Base-by-base conservation (phyloP, 1,140 invertebrate genomes). In the Hypothenemus hampei region DNA sequence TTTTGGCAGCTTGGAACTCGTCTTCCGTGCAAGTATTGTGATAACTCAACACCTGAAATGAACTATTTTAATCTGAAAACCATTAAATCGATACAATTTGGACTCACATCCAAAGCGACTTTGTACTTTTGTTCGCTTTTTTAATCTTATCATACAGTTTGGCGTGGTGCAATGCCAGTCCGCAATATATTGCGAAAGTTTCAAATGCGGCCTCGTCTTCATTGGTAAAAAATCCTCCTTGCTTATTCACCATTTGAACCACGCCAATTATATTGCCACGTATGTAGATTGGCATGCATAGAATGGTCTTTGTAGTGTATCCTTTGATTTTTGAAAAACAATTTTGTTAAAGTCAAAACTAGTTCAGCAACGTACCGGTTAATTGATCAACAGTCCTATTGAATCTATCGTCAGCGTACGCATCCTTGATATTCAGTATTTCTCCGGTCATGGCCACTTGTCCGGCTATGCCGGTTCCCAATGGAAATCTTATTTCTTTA, bases 221-320 rank as follows among this genome's bases (percentile, higher is more conserved):
- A 58, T 80, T 81, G 10, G 78, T 86, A 66, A 91, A 91, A 18
- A 69, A 67, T 2, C 83, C 84, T 23, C 75, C 71, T 18, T 79
- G 72, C 70, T 91, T 91, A 67, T 91, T 91, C 0, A 91, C 86
- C 88, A 92, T 91, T 73, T 93, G 89, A 3, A 93, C 85, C 1
- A 93, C 88, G 6, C 88, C 89, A 21, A 69, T 69, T 7, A 89
- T 80, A 57, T 76, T 77, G 13, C 81, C 81, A 54, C 85, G 73
- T 39, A 89, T 89, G 67, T 85, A 82, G 39, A 93, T 87, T 0
- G 89, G 89, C 88, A 92, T 91, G 67, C 89, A 91, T 0, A 93
- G 75, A 29, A 92, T 89, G 10, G 80, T 82, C 60, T 78, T 77
- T 3, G 87, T 91, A 56, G 76, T 79, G 65, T 89, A 91, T 5